Base-by-base conservation (phyloP, 2,888 invertebrate genomes). In the Cephus pulcher region DNA sequence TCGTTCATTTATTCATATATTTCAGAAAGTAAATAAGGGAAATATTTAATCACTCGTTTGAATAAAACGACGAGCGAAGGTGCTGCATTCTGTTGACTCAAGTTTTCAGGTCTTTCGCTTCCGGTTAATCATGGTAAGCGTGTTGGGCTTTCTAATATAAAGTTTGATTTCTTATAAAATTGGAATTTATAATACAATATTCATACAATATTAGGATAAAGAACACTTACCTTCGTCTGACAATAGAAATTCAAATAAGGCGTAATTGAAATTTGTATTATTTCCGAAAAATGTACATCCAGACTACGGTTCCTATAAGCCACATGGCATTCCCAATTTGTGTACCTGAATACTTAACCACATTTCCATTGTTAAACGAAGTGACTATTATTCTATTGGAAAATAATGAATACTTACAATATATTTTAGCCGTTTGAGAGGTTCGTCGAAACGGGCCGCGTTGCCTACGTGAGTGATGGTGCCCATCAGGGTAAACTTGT, bases 361-460 rank as follows among this genome's bases (percentile, higher is more conserved):
- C 56, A 23, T 56, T 23, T 56, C 56, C 56, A 56, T 56, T 56
- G 56, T 56, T 56, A 56, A 23, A 23, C 23, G 23, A 56, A 23
- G 56, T 56, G 56, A 56, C 6, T 56, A 23, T 56, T 56, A 56
- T 56, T 6, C 2, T 2, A 23, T 6, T 56, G 2, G 2, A 56
- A 23, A 56, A 23, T 56, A 23, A 23, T 56, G 23, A 56, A 56
- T 56, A 9, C 1, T 23, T 56, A 9, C 1, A 56, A 56, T 56
- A 23, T 80, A 82, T 92, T 93, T 82, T 89, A 96, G 98, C 96
- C 97, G 90, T 98, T 97, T 94, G 94, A 96, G 90, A 95, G 97
- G 93, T 98, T 97, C 93, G 99, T 99, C 85, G 97, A 99, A 93
- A 96, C 98, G 84, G 99, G 99, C 93, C 97, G 99, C 87, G 97